Conservation (phyloP, 2,113 vertebrate genomes). For the Oreocharis arfaki region DNA sequence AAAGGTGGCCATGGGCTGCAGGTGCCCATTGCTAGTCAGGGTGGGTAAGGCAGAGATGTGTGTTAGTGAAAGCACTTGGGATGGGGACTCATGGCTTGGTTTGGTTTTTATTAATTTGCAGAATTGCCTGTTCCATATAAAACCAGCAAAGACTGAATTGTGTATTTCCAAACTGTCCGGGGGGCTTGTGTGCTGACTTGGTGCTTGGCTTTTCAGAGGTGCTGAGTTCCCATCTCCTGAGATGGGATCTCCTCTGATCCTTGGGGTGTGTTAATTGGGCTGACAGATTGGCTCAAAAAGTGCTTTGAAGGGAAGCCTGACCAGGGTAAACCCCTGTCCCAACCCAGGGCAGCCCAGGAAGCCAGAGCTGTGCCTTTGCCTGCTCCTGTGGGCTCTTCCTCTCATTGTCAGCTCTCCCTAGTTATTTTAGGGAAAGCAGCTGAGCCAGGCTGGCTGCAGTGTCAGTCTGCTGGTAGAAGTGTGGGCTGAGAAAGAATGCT, state of each 20-base stretch:
- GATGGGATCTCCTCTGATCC: background rate
- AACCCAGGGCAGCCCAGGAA: background rate
- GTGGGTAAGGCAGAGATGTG: background rate
- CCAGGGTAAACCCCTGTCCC: background rate
- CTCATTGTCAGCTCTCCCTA: background rate
- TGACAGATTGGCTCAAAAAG: background rate
- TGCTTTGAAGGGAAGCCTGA: background rate
- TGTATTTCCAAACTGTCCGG: background rate
- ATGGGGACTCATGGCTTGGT: rapidly evolving
- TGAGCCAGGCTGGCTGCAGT: background rate
- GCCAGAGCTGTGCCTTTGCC: background rate
- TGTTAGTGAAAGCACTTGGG: background rate
- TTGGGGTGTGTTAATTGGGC: background rate
- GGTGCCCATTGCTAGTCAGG: rapidly evolving
- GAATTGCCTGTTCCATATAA: background rate
- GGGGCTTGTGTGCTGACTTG: background rate
- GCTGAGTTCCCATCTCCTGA: background rate
- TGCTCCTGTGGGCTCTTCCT: background rate
- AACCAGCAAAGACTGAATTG: background rate
- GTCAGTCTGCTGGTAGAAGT: background rate
- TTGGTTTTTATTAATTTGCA: background rate
- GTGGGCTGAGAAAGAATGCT: background rate
- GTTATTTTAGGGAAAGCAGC: background rate
- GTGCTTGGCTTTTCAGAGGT: background rate
- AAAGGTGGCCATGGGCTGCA: background rate